phyloP scores from a whole-genome alignment of 2,888 invertebrate genomes.

The Entomobrya proxima region DNA sequence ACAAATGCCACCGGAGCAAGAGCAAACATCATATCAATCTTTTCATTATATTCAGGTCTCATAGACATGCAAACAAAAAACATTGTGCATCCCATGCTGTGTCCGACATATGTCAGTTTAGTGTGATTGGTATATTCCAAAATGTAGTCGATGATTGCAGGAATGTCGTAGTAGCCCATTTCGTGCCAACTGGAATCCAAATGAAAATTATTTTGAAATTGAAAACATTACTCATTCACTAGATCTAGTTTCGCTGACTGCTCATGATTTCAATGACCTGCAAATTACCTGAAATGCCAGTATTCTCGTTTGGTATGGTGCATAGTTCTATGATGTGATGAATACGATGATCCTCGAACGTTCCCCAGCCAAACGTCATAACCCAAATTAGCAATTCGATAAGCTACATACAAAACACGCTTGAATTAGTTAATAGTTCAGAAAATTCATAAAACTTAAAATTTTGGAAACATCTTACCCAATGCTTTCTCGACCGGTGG shows the following conservation, averaged over 20 bases:
- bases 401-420: too few relatives aligned
- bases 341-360: constrained; percentile 36
- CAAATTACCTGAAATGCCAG: constrained; percentile 35
- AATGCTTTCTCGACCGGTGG: constrained; percentile 44
- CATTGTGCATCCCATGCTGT: constrained; percentile 53
- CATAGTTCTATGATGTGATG: not conserved
- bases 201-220: not conserved
- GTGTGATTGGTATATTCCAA: constrained; percentile 13
- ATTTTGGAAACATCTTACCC: not conserved
- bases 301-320: not conserved
- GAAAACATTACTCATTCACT: not conserved
- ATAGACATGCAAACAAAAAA: constrained; percentile 42
- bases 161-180: constrained; percentile 48
- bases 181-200: constrained; percentile 28
- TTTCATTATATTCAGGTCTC: constrained; percentile 49
- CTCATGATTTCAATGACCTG: too few relatives aligned
- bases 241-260: not conserved
- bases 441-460: too few relatives aligned
- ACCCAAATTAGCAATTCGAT: constrained; percentile 16
- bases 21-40: constrained; percentile 53
- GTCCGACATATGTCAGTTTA: constrained; percentile 45
- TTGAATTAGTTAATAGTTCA: too few relatives aligned
- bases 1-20: constrained; percentile 49
- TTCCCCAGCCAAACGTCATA: constrained; percentile 49
- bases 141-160: constrained; percentile 52